These are phyloP conservation scores for Phoenoteleia sp. DNA, from an alignment of 2,888 invertebrate genomes.

Conservation along the genomic window DNA sequence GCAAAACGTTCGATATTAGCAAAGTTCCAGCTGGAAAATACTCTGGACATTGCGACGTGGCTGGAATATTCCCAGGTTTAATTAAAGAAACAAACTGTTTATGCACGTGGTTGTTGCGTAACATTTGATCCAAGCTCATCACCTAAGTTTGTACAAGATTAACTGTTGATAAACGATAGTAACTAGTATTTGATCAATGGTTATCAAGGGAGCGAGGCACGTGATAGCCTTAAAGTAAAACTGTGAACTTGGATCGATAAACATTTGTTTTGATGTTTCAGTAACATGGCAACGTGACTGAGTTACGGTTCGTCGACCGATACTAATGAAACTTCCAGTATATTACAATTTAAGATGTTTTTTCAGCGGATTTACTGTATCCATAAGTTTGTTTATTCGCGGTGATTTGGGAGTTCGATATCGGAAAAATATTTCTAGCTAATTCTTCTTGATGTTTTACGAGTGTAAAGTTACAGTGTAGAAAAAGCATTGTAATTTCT, in stretches of 20 bases:
- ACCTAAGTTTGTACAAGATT: slow-evolving; percentile 16
- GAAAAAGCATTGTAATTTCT: no score
- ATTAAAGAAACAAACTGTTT: background rate
- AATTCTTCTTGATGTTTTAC: no score
- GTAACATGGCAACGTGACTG: slow-evolving; percentile 68
- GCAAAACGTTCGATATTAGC: slow-evolving; percentile 5
- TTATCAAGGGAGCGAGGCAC: slow-evolving; percentile 15
- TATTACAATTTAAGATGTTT: background rate
- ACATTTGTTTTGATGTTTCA: slow-evolving; percentile 72
- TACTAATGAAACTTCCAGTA: slow-evolving; percentile 19
- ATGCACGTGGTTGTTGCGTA: background rate
- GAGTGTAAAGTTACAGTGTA: no score
- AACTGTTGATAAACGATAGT: slow-evolving; percentile 6
- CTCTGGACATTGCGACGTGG: background rate
- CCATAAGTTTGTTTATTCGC: background rate
- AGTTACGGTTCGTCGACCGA: slow-evolving; percentile 63
- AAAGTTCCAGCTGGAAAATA: background rate
- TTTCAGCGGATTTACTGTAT: background rate
- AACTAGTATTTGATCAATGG: slow-evolving; percentile 54
- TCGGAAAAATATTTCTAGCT: background rate
- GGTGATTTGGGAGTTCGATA: background rate
- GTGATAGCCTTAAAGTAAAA: slow-evolving; percentile 22
- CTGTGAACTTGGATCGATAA: slow-evolving; percentile 68
- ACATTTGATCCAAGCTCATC: background rate
- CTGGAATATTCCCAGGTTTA: background rate